Evolutionary conservation across 2,797 vertebrate genomes (phyloP).

Genomic region (Mus spretus): DNA sequence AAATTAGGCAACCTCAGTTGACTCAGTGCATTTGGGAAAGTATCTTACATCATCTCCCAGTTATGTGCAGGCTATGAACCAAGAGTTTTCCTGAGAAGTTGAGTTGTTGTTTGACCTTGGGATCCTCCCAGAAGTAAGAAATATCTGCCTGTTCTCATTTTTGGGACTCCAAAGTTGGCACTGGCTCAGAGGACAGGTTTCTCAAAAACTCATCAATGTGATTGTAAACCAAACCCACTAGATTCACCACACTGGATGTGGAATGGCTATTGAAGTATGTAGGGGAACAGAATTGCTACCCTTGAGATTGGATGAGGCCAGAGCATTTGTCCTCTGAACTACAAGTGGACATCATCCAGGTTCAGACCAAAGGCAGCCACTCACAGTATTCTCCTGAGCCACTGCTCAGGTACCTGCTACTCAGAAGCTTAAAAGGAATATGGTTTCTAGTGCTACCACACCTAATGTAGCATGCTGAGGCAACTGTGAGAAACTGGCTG

Average conservation of each 20-base stretch:
- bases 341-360: neutral
- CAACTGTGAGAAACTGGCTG: neutral
- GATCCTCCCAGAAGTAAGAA: neutral
- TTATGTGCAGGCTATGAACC: neutral
- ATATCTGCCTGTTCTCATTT: neutral
- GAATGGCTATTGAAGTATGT: no score
- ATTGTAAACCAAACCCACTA: neutral
- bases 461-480: neutral
- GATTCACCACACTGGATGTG: neutral
- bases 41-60: neutral
- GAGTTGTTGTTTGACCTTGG: neutral
- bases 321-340: neutral
- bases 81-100: neutral
- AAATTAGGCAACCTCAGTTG: neutral
- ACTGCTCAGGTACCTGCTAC: no score
- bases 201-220: neutral
- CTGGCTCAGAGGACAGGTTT: neutral
- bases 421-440: neutral
- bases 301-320: neutral
- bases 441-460: neutral
- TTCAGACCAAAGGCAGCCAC: neutral
- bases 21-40: neutral
- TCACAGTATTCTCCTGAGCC: neutral
- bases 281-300: rapidly evolving
- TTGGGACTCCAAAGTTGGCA: neutral